Evolutionary conservation across 2,888 invertebrate species (phyloP).

Genomic region (Andrena marginata): DNA sequence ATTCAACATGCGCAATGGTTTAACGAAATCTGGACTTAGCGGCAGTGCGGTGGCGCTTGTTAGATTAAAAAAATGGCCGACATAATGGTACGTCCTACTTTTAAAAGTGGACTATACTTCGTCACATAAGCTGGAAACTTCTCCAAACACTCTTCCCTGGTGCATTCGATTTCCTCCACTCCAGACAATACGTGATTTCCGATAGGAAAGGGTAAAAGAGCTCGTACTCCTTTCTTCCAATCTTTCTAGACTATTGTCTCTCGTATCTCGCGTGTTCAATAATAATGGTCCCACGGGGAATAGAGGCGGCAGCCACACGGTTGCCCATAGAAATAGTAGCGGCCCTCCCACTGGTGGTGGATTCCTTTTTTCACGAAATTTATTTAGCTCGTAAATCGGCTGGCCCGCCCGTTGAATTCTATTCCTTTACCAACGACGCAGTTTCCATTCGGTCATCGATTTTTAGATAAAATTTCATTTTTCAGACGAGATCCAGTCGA

Average conservation of each 20-base stretch:
- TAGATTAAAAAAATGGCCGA: background rate
- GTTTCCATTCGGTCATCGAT: constrained; percentile 17
- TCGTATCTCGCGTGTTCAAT: constrained; percentile 59
- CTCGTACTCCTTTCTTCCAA: constrained; percentile 54
- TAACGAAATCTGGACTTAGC: background rate
- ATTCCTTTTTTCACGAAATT: constrained; percentile 62
- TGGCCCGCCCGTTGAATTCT: constrained; percentile 49
- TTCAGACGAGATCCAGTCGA: background rate
- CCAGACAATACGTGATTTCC: constrained; percentile 38
- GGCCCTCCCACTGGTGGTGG: constrained; percentile 12
- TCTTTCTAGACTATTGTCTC: constrained; percentile 60
- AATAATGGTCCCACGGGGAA: constrained; percentile 67
- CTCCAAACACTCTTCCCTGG: constrained; percentile 4
- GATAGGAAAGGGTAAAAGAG: constrained; percentile 21
- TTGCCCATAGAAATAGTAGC: constrained; percentile 53
- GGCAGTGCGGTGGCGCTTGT: background rate
- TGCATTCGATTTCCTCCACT: constrained; percentile 28
- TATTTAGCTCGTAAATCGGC: constrained; percentile 71
- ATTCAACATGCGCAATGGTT: background rate
- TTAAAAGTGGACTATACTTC: constrained; percentile 5
- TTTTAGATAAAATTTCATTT: constrained; percentile 38
- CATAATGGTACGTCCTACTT: background rate
- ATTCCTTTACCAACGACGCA: constrained; percentile 25
- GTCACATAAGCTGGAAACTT: constrained; percentile 10
- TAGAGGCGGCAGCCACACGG: constrained; percentile 14